Conservation (phyloP, 2,797 vertebrate genomes). For the Myripristis jacobus region DNA sequence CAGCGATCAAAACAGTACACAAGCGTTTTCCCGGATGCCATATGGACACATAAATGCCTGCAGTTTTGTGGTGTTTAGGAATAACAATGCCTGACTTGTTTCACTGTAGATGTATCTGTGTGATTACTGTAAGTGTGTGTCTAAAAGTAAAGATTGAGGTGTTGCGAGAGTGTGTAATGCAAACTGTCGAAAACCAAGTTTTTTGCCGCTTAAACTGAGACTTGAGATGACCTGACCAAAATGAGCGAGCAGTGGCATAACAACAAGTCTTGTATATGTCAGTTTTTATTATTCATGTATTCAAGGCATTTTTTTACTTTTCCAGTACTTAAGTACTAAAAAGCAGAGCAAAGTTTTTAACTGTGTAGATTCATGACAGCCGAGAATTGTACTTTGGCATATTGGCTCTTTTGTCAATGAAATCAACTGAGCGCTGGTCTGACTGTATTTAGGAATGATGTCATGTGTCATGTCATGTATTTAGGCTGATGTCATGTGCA, state of each 20-base stretch:
- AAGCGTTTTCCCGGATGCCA: slow-evolving; percentile 21
- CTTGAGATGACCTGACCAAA: not conserved
- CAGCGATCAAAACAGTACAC: slow-evolving; percentile 30
- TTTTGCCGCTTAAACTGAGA: not conserved
- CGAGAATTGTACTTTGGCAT: not conserved
- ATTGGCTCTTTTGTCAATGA: not conserved
- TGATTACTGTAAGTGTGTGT: slow-evolving; percentile 12
- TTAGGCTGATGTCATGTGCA: not conserved
- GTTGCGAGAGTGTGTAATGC: not conserved
- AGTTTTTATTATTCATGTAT: not conserved
- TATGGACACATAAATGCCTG: slow-evolving; percentile 22
- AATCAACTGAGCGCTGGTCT: not conserved
- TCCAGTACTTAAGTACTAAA: no score
- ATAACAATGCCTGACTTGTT: slow-evolving; percentile 15
- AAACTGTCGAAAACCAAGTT: slow-evolving; percentile 11
- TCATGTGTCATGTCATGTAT: no score
- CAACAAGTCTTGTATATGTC: not conserved
- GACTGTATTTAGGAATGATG: not conserved
- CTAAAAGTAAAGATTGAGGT: slow-evolving; percentile 14
- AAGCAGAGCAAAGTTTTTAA: not conserved
- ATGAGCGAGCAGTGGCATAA: not conserved
- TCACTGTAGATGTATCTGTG: slow-evolving; percentile 6
- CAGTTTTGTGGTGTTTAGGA: slow-evolving; percentile 32
- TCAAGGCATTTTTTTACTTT: no score
- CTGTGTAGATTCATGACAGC: not conserved